Conservation (phyloP, 2,888 invertebrate genomes). For the Urechis unicinctus region DNA sequence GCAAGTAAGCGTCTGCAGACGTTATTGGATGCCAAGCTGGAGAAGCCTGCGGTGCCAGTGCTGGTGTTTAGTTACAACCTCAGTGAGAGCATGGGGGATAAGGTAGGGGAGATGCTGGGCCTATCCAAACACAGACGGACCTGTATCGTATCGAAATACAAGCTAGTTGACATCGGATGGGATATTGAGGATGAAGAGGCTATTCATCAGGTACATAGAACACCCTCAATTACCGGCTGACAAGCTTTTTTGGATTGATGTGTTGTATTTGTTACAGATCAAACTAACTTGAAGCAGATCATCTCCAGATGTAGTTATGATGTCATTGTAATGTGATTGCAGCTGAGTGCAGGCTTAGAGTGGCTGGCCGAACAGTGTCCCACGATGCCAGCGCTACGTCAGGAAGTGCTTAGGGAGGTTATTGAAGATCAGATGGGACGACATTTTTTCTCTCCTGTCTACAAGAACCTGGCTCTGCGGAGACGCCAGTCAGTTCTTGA, state of each 20-base stretch:
- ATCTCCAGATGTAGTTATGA: too few species aligned
- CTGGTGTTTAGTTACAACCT: background rate
- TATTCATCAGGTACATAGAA: too few species aligned
- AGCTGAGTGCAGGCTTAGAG: background rate
- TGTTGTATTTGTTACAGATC: too few species aligned
- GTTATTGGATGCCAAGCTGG: background rate
- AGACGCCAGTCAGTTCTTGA: background rate
- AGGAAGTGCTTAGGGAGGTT: background rate
- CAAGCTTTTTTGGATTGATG: too few species aligned
- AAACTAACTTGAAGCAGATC: too few species aligned
- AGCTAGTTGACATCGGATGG: background rate
- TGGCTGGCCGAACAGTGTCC: background rate
- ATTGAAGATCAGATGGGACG: background rate
- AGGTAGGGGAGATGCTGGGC: background rate
- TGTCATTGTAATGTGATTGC: too few species aligned
- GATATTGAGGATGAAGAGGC: background rate
- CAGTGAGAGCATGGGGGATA: too few species aligned
- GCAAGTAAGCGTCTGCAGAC: background rate
- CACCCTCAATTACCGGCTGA: too few species aligned
- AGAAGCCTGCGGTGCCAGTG: background rate
- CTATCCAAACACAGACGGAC: too few species aligned
- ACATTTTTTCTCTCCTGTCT: background rate
- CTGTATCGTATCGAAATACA: background rate
- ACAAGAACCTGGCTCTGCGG: background rate
- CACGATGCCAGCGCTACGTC: background rate